Evolutionary conservation across 2,888 invertebrate genomes (phyloP).

Genomic region (Eudemis profundana): DNA sequence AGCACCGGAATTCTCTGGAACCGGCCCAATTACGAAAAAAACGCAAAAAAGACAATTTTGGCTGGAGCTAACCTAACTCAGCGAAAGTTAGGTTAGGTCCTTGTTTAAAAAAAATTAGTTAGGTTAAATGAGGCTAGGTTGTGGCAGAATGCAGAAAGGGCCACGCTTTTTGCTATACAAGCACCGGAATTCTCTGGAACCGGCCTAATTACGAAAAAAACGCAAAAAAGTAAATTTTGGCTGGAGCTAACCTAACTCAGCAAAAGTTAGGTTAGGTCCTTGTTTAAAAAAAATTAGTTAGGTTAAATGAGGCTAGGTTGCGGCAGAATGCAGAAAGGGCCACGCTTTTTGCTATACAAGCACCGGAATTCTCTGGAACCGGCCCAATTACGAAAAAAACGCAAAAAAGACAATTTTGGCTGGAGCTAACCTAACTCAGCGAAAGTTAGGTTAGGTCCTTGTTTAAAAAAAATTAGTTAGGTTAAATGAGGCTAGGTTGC

Average conservation of each 20-base stretch:
- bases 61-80: not conserved
- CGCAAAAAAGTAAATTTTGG: conserved; percentile 44
- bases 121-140: conserved; percentile 10
- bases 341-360: too few species aligned
- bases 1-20: too few species aligned
- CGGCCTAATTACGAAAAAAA: too few species aligned
- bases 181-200: too few species aligned
- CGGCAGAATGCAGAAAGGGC: conserved; percentile 9
- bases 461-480: not conserved
- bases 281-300: conserved; percentile 15
- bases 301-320: conserved; percentile 20
- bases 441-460: conserved; percentile 19
- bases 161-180: too few species aligned
- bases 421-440: conserved; percentile 12
- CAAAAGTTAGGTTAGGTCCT: conserved; percentile 46
- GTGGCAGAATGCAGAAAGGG: conserved; percentile 37
- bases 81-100: not conserved
- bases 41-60: not conserved
- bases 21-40: too few species aligned
- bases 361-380: too few species aligned
- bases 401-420: conserved; percentile 13
- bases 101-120: conserved; percentile 8
- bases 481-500: conserved; percentile 3
- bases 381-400: too few species aligned
- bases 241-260: conserved; percentile 46